A percentile compares a stretch with the other conserved stretches of the same genome.
phyloP scores from a whole-genome alignment of 2,888 invertebrate species.

The Eulithis prunata region DNA sequence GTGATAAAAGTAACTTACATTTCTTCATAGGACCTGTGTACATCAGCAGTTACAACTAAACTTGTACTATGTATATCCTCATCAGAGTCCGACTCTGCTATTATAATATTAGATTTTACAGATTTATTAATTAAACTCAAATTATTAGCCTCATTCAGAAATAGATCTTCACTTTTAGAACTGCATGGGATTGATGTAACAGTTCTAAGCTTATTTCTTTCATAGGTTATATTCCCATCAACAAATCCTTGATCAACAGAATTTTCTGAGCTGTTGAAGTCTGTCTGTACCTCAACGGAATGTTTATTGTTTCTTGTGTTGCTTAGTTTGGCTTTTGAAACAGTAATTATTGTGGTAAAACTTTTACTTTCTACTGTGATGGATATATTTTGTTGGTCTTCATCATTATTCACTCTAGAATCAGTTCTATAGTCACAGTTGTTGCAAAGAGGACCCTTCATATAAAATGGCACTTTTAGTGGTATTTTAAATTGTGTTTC shows the following conservation, averaged over 20 bases:
- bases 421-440: slow-evolving; percentile 51
- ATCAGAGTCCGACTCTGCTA: slow-evolving; percentile 71
- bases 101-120: slow-evolving; percentile 46
- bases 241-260: slow-evolving; percentile 15
- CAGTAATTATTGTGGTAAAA: slow-evolving; percentile 56
- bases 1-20: slow-evolving; percentile 52
- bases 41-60: slow-evolving; percentile 61
- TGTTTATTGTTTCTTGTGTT: slow-evolving; percentile 39
- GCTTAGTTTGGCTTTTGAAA: slow-evolving; percentile 47
- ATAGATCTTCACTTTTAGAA: slow-evolving; percentile 48
- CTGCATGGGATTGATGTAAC: slow-evolving; percentile 9
- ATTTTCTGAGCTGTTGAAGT: slow-evolving; percentile 31
- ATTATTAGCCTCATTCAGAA: slow-evolving; percentile 12
- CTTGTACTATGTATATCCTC: slow-evolving; percentile 47
- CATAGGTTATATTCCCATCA: slow-evolving; percentile 18
- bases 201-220: slow-evolving; percentile 1
- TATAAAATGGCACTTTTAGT: slow-evolving; percentile 64
- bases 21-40: slow-evolving; percentile 60
- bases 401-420: slow-evolving; percentile 14
- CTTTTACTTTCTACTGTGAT: slow-evolving; percentile 59
- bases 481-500: neutral
- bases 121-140: slow-evolving; percentile 2
- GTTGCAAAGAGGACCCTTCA: slow-evolving; percentile 57
- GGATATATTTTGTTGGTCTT: slow-evolving; percentile 47
- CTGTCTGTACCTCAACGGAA: slow-evolving; percentile 61